These are phyloP conservation scores for Listrodromus nycthemerus DNA, from an alignment of 2,888 invertebrate genomes.

Conservation along the genomic window DNA sequence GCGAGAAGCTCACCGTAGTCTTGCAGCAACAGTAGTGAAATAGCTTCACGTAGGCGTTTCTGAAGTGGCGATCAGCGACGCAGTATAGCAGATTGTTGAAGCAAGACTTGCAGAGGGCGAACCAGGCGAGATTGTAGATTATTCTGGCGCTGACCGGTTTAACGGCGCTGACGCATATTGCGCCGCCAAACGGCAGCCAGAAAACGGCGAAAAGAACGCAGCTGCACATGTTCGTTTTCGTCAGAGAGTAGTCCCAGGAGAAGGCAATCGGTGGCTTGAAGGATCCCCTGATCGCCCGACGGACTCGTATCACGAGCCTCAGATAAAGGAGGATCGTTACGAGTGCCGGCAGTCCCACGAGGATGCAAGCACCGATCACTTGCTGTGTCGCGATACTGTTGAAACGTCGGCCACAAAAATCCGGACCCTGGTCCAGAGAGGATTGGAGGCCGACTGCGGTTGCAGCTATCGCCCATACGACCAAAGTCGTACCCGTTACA, in stretches of 20 bases:
- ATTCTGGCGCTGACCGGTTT: constrained; percentile 85
- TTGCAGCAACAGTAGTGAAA: constrained; percentile 94
- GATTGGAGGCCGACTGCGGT: constrained; percentile 88
- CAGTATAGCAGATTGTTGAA: constrained; percentile 89
- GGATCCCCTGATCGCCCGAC: constrained; percentile 85
- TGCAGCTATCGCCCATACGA: constrained; percentile 87
- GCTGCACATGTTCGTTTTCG: constrained; percentile 88
- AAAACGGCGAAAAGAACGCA: constrained; percentile 87
- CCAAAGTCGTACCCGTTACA: constrained; percentile 86
- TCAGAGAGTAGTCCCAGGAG: constrained; percentile 87
- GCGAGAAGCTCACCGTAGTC: constrained; percentile 89
- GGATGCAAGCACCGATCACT: constrained; percentile 85
- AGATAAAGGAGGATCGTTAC: constrained; percentile 86
- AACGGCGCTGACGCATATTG: constrained; percentile 86
- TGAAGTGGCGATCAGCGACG: constrained; percentile 88
- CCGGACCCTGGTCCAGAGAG: constrained; percentile 87
- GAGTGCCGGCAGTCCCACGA: constrained; percentile 87
- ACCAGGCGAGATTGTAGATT: constrained; percentile 90
- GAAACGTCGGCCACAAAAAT: constrained; percentile 88
- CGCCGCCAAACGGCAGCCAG: constrained; percentile 90
- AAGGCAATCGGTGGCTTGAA: constrained; percentile 88
- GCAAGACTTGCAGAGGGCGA: constrained; percentile 89
- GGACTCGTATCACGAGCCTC: constrained; percentile 85
- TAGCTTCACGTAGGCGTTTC: constrained; percentile 89
- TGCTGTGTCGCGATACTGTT: constrained; percentile 87